Conservation (phyloP, 2,113 vertebrate genomes). For the Ictalurus furcatus region DNA sequence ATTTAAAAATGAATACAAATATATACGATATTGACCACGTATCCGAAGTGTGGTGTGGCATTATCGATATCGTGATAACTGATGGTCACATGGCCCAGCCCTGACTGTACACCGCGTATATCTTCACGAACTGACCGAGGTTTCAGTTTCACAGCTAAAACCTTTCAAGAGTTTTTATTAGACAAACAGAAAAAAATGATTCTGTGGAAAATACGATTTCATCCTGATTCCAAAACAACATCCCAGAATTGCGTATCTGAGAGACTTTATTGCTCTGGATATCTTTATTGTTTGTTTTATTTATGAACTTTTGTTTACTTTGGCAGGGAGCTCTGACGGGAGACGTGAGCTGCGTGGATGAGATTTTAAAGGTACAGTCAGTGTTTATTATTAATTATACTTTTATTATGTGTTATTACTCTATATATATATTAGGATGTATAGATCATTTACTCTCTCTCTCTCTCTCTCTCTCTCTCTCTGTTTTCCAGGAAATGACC, state of each 20-base stretch:
- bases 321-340: constrained; percentile 85
- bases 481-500: too few species aligned
- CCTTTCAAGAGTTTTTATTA: neutral
- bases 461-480: neutral
- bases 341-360: constrained; percentile 95
- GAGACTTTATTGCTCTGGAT: neutral
- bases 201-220: neutral
- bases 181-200: neutral
- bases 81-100: neutral
- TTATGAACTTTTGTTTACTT: constrained; percentile 40
- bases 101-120: neutral
- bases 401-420: neutral
- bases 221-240: neutral
- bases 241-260: neutral
- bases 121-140: neutral
- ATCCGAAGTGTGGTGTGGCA: neutral
- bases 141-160: neutral
- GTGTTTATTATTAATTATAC: neutral
- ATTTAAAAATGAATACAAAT: too few species aligned
- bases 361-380: constrained; percentile 94
- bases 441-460: neutral
- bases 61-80: neutral
- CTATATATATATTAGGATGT: neutral
- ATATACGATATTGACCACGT: neutral
- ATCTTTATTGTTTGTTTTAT: neutral